Evolutionary conservation across 2,113 vertebrate species (phyloP), one percentile per base, ranked within the genome.

Genomic region (Chroicocephalus ridibundus): DNA sequence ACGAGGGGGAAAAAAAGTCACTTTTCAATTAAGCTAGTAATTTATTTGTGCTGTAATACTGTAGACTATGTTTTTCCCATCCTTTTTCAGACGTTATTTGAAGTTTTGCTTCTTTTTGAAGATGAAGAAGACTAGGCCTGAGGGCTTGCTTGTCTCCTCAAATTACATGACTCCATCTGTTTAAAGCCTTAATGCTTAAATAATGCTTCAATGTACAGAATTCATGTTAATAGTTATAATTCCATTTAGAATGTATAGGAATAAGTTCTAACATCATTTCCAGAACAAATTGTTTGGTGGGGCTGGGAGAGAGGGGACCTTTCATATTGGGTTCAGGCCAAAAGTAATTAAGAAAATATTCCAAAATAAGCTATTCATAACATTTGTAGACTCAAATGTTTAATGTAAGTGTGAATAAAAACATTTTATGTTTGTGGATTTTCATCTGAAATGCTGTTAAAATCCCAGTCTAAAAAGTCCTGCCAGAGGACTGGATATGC

Each of bases 11-110:
- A 18, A 61, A 16, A 75, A 76, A 78, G 46, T 64, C 34, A 66
- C 25, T 96, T 97, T 94, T 94, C 74, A 97, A 88, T 69, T 88
- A 89, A 11, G 4, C 36, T 79, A 77, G 69, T 85, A 65, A 91
- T 97, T 94, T 76, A 97, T 94, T 97, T 88, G 21, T 94, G 13
- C 24, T 90, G 25, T 47, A 88, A 60, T 52, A 47, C 11, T 58
- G 36, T 40, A 65, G 44, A 44, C 40, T 81, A 49, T 85, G 11
- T 47, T 87, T 90, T 84, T 14, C 27, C 34, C 58, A 46, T 93
- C 11, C 36, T 72, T 91, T 91, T 71, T 85, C 81, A 57, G 42
- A 90, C 2, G 5, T 58, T 55, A 42, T 57, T 71, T 68, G 36
- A 94, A 85, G 75, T 77, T 92, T 89, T 86, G 15, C 47, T 94